These are phyloP conservation scores for Tachystola acroxantha DNA, from an alignment of 2,888 invertebrate species.

Conservation along the genomic window DNA sequence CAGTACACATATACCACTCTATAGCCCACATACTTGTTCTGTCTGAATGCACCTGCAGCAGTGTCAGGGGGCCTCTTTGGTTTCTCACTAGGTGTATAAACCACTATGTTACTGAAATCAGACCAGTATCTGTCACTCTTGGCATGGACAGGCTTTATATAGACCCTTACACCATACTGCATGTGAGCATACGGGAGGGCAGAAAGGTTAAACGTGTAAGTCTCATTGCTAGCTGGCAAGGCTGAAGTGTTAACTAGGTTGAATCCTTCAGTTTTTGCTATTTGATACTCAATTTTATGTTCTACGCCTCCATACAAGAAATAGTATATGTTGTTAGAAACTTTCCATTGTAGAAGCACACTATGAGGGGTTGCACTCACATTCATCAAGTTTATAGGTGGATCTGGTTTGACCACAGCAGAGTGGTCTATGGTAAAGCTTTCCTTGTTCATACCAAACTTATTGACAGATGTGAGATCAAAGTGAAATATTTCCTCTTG, in stretches of 20 bases:
- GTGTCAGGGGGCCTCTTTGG: constrained; percentile 84
- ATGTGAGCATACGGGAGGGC: constrained; percentile 81
- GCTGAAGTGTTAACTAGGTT: constrained; percentile 48
- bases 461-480: constrained; percentile 78
- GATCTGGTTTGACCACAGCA: constrained; percentile 57
- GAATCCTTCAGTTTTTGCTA: constrained; percentile 68
- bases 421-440: constrained; percentile 79
- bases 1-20: constrained; percentile 87
- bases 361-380: constrained; percentile 46
- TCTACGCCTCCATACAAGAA: constrained; percentile 50
- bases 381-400: constrained; percentile 41
- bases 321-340: constrained; percentile 52
- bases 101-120: constrained; percentile 75
- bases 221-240: constrained; percentile 48
- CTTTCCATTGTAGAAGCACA: constrained; percentile 53
- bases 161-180: constrained; percentile 85
- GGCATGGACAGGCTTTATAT: constrained; percentile 77
- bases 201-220: constrained; percentile 64
- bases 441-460: constrained; percentile 74
- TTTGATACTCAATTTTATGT: constrained; percentile 67
- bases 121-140: constrained; percentile 84
- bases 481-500: constrained; percentile 74
- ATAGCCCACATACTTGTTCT: constrained; percentile 67
- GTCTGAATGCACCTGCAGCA: constrained; percentile 86
- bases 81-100: constrained; percentile 78